Conservation (phyloP, 2,113 vertebrate species). For the Hippocampus zosterae region DNA sequence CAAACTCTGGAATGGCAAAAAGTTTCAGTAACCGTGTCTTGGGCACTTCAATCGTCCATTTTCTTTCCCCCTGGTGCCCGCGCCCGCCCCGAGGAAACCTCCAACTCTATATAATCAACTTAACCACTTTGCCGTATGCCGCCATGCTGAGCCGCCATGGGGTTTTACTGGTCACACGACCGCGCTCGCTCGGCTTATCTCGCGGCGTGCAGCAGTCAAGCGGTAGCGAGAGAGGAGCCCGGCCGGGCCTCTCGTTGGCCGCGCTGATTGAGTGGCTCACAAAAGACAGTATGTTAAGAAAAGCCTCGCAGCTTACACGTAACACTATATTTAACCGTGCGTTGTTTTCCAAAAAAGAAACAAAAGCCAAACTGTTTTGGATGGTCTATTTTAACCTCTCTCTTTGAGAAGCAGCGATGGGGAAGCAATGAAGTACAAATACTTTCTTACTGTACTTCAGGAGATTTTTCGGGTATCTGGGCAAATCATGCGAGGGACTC, state of each 20-base stretch:
- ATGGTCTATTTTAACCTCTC: neutral
- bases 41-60: too few relatives aligned
- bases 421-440: too few relatives aligned
- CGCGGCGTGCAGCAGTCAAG: slow-evolving; percentile 9
- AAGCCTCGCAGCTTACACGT: neutral
- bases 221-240: slow-evolving; percentile 9
- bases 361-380: neutral
- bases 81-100: slow-evolving; percentile 37
- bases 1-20: neutral
- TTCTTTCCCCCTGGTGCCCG: neutral
- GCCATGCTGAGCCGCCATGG: slow-evolving; percentile 29
- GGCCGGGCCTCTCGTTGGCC: slow-evolving; percentile 17
- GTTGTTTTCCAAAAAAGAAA: neutral
- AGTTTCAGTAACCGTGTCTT: too few relatives aligned
- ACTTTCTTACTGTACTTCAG: too few relatives aligned
- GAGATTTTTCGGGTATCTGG: too few relatives aligned
- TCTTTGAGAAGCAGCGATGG: too few relatives aligned
- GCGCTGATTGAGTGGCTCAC: slow-evolving; percentile 13
- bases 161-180: slow-evolving; percentile 47
- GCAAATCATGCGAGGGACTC: too few relatives aligned
- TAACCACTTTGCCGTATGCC: slow-evolving; percentile 52
- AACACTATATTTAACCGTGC: neutral
- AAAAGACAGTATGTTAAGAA: slow-evolving; percentile 21
- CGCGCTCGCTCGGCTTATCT: slow-evolving; percentile 23
- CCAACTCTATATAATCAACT: slow-evolving; percentile 58